These are phyloP conservation scores for Gallinago media DNA, from an alignment of 2,113 vertebrate species.

Conservation along the genomic window DNA sequence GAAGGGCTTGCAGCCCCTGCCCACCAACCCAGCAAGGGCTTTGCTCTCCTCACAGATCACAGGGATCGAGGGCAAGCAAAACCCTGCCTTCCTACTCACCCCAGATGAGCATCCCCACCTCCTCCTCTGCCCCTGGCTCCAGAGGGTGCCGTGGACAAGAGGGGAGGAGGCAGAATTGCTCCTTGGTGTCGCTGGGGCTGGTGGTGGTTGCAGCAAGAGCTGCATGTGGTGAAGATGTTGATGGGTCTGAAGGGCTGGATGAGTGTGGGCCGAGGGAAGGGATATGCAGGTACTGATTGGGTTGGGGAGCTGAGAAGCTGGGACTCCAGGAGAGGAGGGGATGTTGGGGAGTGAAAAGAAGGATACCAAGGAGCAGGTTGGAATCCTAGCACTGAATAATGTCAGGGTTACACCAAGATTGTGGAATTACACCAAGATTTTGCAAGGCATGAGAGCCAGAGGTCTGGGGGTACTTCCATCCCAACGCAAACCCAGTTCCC, in stretches of 20 bases:
- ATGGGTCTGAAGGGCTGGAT: not conserved
- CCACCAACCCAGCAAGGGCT: not conserved
- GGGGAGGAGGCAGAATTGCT: not conserved
- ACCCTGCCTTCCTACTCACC: not conserved
- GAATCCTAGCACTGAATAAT: not conserved
- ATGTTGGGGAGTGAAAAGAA: not conserved
- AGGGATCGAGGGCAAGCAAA: rapidly evolving
- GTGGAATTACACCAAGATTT: not conserved
- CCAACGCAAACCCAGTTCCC: not conserved
- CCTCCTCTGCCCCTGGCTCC: not conserved
- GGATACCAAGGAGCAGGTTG: not conserved
- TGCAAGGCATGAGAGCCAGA: not conserved
- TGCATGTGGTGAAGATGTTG: not conserved
- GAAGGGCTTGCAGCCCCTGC: not conserved
- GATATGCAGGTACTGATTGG: not conserved
- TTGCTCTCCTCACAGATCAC: not conserved
- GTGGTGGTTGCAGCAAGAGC: not conserved
- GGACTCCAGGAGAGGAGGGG: not conserved
- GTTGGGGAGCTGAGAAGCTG: not conserved
- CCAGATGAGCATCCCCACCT: not conserved
- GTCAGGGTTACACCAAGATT: not conserved
- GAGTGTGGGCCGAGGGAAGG: not conserved
- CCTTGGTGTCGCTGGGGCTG: not conserved
- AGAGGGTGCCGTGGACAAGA: not conserved
- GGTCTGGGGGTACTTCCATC: not conserved